phyloP scores from a whole-genome alignment of 2,888 invertebrate species.

The Eumacrocentrus americanus region DNA sequence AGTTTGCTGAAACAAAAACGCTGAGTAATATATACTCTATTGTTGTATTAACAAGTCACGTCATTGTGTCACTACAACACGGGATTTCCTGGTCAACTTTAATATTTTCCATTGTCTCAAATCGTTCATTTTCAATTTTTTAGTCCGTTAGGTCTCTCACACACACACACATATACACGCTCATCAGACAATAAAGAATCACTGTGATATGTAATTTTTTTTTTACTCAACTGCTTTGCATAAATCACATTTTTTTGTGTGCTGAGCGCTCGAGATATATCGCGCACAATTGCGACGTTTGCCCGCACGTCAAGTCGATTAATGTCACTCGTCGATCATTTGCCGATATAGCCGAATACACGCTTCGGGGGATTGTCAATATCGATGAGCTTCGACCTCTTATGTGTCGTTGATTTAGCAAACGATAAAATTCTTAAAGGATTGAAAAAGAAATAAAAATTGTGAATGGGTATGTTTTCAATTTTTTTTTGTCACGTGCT shows the following conservation, averaged over 20 bases:
- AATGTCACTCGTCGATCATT: conserved; percentile 23
- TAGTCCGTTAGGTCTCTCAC: background rate
- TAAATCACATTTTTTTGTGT: background rate
- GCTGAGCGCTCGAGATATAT: background rate
- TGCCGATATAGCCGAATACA: background rate
- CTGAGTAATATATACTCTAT: too few relatives aligned
- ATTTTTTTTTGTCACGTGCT: too few relatives aligned
- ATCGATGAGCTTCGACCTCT: conserved; percentile 2
- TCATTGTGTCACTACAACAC: background rate
- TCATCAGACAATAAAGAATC: too few relatives aligned
- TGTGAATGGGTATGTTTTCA: too few relatives aligned
- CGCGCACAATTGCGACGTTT: conserved; percentile 15
- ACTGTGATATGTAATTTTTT: too few relatives aligned
- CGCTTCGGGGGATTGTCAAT: conserved; percentile 15
- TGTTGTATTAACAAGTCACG: background rate
- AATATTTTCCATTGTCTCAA: background rate
- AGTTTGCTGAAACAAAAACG: too few relatives aligned
- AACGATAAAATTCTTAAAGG: background rate
- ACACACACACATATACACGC: too few relatives aligned
- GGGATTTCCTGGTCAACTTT: background rate
- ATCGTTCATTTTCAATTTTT: too few relatives aligned
- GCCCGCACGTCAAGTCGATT: conserved; percentile 26
- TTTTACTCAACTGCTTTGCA: background rate
- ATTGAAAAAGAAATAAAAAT: background rate
- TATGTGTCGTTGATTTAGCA: background rate